A percentile compares a stretch with the other conserved stretches of the same genome.
These are phyloP conservation scores for Salvelinus sp. DNA, from an alignment of 2,113 vertebrate genomes.

Conservation along the genomic window DNA sequence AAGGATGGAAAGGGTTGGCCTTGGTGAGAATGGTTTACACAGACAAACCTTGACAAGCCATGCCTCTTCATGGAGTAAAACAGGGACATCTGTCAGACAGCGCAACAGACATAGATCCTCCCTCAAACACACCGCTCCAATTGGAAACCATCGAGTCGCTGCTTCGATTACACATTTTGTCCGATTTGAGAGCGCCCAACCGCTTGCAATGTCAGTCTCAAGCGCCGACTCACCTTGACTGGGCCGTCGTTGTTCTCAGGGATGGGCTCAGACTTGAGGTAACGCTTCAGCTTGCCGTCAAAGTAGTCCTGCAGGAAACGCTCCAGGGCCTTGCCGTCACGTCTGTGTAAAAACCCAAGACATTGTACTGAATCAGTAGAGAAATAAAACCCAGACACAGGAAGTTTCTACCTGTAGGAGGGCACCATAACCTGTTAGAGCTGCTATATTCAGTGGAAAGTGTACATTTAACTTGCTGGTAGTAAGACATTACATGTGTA, in stretches of 20 bases:
- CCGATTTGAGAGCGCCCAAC: too few species aligned
- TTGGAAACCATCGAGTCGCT: too few species aligned
- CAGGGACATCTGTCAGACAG: not conserved
- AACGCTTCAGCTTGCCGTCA: conserved; percentile 89
- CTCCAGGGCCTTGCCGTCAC: conserved; percentile 93
- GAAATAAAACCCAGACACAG: not conserved
- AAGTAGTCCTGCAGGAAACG: conserved; percentile 92
- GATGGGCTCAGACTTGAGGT: conserved; percentile 91
- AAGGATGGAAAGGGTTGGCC: not conserved
- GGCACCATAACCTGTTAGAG: too few species aligned
- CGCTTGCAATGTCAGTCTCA: not conserved
- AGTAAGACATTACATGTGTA: too few species aligned
- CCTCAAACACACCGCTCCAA: too few species aligned
- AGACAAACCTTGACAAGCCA: not conserved
- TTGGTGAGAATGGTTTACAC: not conserved
- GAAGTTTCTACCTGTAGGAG: not conserved
- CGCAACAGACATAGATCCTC: not conserved
- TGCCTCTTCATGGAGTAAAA: not conserved
- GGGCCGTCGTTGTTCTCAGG: conserved; percentile 93
- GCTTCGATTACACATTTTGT: too few species aligned
- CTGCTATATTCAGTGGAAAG: too few species aligned
- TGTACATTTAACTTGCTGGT: too few species aligned
- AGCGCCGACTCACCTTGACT: conserved; percentile 81
- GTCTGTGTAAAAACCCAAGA: conserved; percentile 66
- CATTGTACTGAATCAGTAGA: not conserved